These are phyloP conservation scores for Trichomycterus rosablanca DNA, from an alignment of 2,113 vertebrate genomes.

Conservation along the genomic window DNA sequence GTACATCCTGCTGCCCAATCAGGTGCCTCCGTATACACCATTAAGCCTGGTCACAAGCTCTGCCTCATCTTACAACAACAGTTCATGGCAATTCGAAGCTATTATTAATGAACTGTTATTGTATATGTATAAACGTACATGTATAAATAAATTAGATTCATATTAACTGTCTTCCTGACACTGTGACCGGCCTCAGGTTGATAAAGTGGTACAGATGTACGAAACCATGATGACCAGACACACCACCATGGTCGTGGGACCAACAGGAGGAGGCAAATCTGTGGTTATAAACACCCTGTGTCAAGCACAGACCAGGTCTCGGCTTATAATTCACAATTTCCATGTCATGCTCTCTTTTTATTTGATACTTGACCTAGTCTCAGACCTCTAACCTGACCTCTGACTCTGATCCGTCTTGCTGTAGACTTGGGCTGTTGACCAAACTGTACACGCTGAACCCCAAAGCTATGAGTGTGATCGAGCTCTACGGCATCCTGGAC, in stretches of 20 bases:
- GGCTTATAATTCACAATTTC: background rate
- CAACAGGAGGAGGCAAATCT: slow-evolving; percentile 93
- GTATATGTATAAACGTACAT: too few relatives aligned
- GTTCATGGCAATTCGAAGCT: too few relatives aligned
- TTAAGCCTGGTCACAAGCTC: too few relatives aligned
- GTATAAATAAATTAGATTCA: too few relatives aligned
- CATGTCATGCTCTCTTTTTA: too few relatives aligned
- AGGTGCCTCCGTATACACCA: slow-evolving; percentile 66
- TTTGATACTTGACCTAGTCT: background rate
- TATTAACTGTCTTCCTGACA: background rate
- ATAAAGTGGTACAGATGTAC: slow-evolving; percentile 96
- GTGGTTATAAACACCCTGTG: slow-evolving; percentile 90
- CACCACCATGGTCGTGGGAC: slow-evolving; percentile 94
- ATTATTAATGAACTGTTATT: too few relatives aligned
- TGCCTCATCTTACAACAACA: too few relatives aligned
- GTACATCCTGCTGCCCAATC: slow-evolving; percentile 74
- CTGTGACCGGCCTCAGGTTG: slow-evolving; percentile 70
- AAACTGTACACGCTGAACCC: slow-evolving; percentile 87
- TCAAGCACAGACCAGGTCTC: slow-evolving; percentile 88
- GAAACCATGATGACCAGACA: slow-evolving; percentile 97
- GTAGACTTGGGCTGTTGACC: slow-evolving; percentile 81
- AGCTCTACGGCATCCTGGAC: slow-evolving; percentile 91
- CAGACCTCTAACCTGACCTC: background rate
- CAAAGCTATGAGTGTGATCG: slow-evolving; percentile 91
- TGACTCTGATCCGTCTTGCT: background rate